Conservation (phyloP, 2,888 invertebrate species). For the Spialia ferax region DNA sequence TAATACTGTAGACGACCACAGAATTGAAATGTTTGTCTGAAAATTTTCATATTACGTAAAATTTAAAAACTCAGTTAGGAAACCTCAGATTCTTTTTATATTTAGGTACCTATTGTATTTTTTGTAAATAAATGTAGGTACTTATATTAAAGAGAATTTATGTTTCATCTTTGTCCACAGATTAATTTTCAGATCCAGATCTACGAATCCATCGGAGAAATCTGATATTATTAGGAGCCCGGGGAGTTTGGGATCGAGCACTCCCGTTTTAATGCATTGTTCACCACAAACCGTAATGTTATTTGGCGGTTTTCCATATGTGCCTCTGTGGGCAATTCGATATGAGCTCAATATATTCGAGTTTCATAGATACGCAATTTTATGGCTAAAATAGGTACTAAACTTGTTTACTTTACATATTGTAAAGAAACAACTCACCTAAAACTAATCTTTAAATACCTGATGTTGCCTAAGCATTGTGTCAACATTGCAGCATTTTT, state of each 20-base stretch:
- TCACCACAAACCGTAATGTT: conserved; percentile 7
- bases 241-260: conserved; percentile 3
- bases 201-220: background rate
- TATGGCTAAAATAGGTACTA: background rate
- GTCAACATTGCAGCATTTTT: too few relatives aligned
- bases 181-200: background rate
- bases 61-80: too few relatives aligned
- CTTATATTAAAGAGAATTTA: background rate
- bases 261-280: background rate
- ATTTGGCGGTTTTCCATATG: conserved; percentile 19
- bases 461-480: too few relatives aligned
- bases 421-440: too few relatives aligned
- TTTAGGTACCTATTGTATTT: too few relatives aligned
- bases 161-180: background rate
- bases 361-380: background rate
- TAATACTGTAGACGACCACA: too few relatives aligned
- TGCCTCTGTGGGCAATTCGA: conserved; percentile 4
- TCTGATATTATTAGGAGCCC: conserved; percentile 1
- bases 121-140: background rate
- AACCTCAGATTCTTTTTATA: too few relatives aligned
- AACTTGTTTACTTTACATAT: too few relatives aligned
- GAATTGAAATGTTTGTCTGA: too few relatives aligned
- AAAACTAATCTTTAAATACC: too few relatives aligned
- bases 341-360: background rate
- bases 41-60: too few relatives aligned